phyloP scores from a whole-genome alignment of 2,888 invertebrate genomes.

The Rhagonycha lutea region DNA sequence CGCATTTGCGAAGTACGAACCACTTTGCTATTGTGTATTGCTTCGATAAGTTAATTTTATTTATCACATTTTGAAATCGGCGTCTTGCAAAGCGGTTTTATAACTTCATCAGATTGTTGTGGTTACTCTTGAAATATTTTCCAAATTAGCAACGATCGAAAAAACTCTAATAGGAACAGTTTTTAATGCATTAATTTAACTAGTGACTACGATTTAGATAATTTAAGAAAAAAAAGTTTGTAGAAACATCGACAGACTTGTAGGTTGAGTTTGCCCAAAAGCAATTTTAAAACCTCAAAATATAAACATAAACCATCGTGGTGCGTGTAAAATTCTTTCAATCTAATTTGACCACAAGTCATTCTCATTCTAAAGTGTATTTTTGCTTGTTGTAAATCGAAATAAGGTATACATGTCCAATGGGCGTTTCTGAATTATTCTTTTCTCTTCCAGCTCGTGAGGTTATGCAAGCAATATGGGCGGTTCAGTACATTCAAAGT shows the following conservation, averaged over 20 bases:
- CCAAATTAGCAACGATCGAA: not conserved
- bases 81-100: not conserved
- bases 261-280: constrained; percentile 50
- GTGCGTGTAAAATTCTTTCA: constrained; percentile 33
- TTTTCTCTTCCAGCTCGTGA: constrained; percentile 58
- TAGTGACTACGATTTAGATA: not conserved
- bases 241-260: constrained; percentile 33
- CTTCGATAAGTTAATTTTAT: not conserved
- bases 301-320: constrained; percentile 42
- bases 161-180: not conserved
- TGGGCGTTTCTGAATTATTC: constrained; percentile 58
- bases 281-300: constrained; percentile 53
- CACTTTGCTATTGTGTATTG: not conserved
- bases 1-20: not conserved
- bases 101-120: not conserved
- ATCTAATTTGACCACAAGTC: constrained; percentile 40
- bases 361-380: constrained; percentile 48
- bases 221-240: not conserved
- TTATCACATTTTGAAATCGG: not conserved
- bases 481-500: constrained; percentile 53
- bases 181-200: not conserved
- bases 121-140: not conserved
- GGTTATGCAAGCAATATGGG: constrained; percentile 59
- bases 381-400: constrained; percentile 55
- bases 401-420: constrained; percentile 56